These are phyloP conservation scores for Vipera latastei DNA, from an alignment of 2,797 vertebrate genomes.

Conservation along the genomic window DNA sequence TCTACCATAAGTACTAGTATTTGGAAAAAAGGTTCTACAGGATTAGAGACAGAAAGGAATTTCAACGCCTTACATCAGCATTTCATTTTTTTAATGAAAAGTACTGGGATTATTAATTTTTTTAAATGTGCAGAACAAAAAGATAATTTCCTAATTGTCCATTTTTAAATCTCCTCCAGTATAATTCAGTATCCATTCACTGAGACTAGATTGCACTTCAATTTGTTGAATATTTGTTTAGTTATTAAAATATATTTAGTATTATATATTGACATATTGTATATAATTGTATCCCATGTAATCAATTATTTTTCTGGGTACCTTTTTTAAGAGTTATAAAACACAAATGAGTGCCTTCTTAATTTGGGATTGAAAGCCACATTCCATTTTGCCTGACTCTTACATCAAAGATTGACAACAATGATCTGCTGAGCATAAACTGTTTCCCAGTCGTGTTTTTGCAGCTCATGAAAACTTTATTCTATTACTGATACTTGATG, in stretches of 20 bases:
- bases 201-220: neutral
- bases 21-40: neutral
- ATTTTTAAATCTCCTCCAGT: neutral
- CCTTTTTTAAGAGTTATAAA: too few species aligned
- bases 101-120: neutral
- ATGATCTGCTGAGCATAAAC: neutral
- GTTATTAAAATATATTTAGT: neutral
- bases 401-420: neutral
- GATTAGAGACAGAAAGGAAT: neutral
- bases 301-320: neutral
- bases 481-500: neutral
- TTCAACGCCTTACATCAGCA: neutral
- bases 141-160: neutral
- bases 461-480: neutral
- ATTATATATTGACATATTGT: neutral
- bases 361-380: neutral
- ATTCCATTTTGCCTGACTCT: neutral
- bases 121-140: neutral
- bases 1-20: constrained; percentile 12
- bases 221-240: neutral
- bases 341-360: neutral
- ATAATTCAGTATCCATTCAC: neutral
- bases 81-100: neutral
- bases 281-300: neutral
- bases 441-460: neutral